Percentiles rank a stretch among this genome's conserved stretches.
Conservation (phyloP, 2,888 invertebrate genomes). For the Monochamus alternatus region DNA sequence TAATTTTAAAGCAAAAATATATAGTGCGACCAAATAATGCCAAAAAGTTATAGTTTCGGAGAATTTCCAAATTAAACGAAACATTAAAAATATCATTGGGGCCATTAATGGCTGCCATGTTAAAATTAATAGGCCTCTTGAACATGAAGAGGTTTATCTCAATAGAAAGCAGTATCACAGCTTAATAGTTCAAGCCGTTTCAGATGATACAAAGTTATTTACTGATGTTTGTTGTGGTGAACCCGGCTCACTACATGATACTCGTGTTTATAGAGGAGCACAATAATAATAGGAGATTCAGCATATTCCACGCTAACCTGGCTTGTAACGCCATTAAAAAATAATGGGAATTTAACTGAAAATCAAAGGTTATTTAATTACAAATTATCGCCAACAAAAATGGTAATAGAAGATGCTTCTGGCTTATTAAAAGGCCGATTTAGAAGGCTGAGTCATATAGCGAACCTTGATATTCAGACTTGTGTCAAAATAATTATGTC, state of each 20-base stretch:
- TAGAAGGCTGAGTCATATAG: constrained; percentile 53
- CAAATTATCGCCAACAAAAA: constrained; percentile 54
- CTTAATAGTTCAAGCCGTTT: constrained; percentile 56
- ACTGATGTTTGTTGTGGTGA: constrained; percentile 12
- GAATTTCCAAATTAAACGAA: background rate
- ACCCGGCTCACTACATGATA: constrained; percentile 16
- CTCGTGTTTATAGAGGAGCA: constrained; percentile 12
- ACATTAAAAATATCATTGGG: constrained; percentile 44
- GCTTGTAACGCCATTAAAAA: constrained; percentile 58
- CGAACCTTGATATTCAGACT: constrained; percentile 45
- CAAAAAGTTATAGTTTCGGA: background rate
- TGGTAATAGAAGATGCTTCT: constrained; percentile 59
- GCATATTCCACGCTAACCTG: constrained; percentile 53
- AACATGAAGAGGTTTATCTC: constrained; percentile 46
- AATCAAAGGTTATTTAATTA: constrained; percentile 57
- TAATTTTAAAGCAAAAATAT: too few species aligned
- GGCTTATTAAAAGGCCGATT: constrained; percentile 60
- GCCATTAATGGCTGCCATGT: constrained; percentile 54
- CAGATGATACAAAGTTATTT: constrained; percentile 51
- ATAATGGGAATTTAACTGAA: constrained; percentile 55
- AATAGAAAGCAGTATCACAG: constrained; percentile 50
- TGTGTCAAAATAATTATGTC: constrained; percentile 13
- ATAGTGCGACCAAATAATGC: background rate
- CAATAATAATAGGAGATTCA: constrained; percentile 52
- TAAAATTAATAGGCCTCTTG: constrained; percentile 48